These are phyloP conservation scores for Nothocercus julius DNA, from an alignment of 2,113 vertebrate genomes.

Conservation along the genomic window DNA sequence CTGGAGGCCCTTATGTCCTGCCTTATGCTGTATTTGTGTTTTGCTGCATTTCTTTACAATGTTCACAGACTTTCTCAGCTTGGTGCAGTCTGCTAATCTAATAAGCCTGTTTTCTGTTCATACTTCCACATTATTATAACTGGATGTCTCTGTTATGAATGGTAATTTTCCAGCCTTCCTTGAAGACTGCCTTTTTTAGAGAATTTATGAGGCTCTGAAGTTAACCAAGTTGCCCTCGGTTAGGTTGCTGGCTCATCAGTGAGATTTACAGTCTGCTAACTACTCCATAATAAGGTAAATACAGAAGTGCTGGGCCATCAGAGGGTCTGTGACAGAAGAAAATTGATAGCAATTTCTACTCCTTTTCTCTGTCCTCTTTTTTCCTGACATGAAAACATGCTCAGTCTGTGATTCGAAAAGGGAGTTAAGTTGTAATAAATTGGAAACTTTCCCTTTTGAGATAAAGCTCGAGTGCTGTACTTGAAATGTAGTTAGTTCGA, in stretches of 20 bases:
- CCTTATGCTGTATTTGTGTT: neutral
- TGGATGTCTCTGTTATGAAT: neutral
- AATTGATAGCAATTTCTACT: neutral
- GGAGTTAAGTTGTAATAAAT: neutral
- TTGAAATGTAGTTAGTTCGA: accelerated
- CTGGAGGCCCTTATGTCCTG: neutral
- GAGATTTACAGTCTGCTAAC: slow-evolving; percentile 38
- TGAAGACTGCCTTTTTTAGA: neutral
- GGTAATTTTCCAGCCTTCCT: neutral
- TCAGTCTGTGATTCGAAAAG: neutral
- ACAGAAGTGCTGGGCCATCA: neutral
- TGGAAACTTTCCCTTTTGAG: neutral
- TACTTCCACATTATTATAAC: neutral
- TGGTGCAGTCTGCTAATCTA: neutral
- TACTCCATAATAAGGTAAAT: neutral
- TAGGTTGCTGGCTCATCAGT: slow-evolving; percentile 21
- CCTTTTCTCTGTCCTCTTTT: neutral
- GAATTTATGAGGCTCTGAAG: slow-evolving; percentile 19
- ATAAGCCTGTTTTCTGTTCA: neutral
- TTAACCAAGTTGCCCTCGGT: neutral
- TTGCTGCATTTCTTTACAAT: neutral
- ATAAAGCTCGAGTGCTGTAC: accelerated
- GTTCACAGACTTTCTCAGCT: neutral
- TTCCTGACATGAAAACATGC: neutral
- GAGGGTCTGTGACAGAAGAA: neutral